Evolutionary conservation across 2,113 vertebrate species (phyloP), one percentile per base, ranked within the genome.

Genomic region (Lepidothrix coronata): DNA sequence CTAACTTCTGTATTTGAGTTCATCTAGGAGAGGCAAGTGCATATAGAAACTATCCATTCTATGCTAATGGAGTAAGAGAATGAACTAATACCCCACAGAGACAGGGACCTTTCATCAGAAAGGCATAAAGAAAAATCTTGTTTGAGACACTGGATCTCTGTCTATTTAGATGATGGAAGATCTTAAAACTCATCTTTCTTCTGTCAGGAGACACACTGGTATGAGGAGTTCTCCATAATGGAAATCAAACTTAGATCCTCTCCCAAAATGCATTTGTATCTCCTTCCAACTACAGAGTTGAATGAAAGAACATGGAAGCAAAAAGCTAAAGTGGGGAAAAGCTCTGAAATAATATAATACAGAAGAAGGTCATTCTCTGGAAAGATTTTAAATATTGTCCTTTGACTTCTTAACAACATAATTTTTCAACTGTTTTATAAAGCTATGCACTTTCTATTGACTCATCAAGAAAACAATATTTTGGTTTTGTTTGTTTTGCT

Each of bases 401-500:
- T 93, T 85, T 80, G 59, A 66, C 39, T 94, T 71, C 44, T 70
- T 85, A 93, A 93, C 25, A 87, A 65, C 1, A 8, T 73, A 52
- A 59, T 85, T 85, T 87, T 91, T 91, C 49, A 93, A 76, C 44
- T 80, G 23, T 63, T 89, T 33, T 67, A 85, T 95, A 92, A 21
- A 94, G 31, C 49, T 73, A 91, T 89, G 51, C 13, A 73, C 79
- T 91, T 89, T 74, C 75, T 88, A 83, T 43, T 85, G 75, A 83
- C 78, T 95, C 35, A 46, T 88, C 51, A 41, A 94, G 63, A 88
- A 93, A 96, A 79, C 39, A 77, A 17, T 70, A 44, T 48, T 90
- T 90, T 75, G 68, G 51, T 55, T 95, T 91, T 89, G 41, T 85
- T 95, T 85, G 37, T 54, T 93, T 91, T 91, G 71, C 33, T 93